Conservation (phyloP, 1,140 invertebrate species). For the Aethina tumida region DNA sequence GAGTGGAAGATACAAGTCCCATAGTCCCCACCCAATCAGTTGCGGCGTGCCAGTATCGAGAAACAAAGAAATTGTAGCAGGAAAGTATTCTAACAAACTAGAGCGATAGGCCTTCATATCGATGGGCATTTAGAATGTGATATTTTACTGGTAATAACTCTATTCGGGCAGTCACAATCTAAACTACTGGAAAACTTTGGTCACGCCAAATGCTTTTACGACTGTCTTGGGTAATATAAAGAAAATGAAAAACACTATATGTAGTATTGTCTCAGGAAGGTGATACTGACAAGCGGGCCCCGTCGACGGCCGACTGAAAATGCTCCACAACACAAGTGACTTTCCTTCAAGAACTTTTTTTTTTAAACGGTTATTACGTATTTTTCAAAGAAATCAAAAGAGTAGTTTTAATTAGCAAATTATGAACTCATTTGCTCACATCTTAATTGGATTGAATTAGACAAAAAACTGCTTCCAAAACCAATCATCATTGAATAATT, state of each 20-base stretch:
- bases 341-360: no score
- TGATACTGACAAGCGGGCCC: conserved; percentile 32
- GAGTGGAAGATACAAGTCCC: conserved; percentile 27
- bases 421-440: no score
- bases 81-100: conserved; percentile 28
- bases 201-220: conserved; percentile 76
- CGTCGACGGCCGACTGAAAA: no score
- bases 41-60: conserved; percentile 30
- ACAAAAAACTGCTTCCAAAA: no score
- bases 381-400: no score
- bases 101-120: conserved; percentile 30
- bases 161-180: conserved; percentile 35
- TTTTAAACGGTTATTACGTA: no score
- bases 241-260: conserved; percentile 70
- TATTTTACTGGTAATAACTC: conserved; percentile 18
- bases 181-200: conserved; percentile 49
- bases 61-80: conserved; percentile 33
- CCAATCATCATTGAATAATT: no score
- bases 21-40: conserved; percentile 34
- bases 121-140: conserved; percentile 23
- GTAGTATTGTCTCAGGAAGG: conserved; percentile 34
- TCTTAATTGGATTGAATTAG: no score
- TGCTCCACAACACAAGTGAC: no score
- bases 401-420: no score
- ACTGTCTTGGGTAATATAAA: conserved; percentile 72